These are phyloP conservation scores for Polyommatus icarus DNA, from an alignment of 2,888 invertebrate species.

Conservation along the genomic window DNA sequence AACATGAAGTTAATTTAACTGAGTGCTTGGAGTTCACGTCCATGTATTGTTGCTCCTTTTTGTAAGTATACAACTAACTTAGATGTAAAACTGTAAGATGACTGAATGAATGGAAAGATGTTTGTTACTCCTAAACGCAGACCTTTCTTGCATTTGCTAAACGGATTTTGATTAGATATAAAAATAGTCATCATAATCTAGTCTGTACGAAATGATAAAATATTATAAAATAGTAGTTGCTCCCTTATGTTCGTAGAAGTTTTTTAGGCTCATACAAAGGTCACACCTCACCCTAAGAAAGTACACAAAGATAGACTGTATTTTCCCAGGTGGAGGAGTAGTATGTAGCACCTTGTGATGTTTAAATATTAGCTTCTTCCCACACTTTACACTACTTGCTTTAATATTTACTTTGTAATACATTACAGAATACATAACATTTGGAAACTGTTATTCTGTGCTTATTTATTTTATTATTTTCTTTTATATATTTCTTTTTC, in stretches of 20 bases:
- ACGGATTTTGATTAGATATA: not conserved
- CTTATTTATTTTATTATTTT: not conserved
- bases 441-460: not conserved
- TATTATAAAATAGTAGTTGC: not conserved
- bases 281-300: not conserved
- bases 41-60: slow-evolving; percentile 81
- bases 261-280: not conserved
- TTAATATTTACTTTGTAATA: not conserved
- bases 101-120: not conserved
- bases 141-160: slow-evolving; percentile 17
- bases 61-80: slow-evolving; percentile 62
- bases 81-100: slow-evolving; percentile 23
- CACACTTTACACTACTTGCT: not conserved
- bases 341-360: not conserved
- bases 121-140: slow-evolving; percentile 26
- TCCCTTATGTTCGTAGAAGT: not conserved
- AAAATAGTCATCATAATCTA: no score
- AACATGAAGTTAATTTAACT: slow-evolving; percentile 42
- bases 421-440: not conserved
- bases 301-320: not conserved
- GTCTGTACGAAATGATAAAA: no score
- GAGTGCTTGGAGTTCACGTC: slow-evolving; percentile 55
- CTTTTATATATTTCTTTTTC: not conserved
- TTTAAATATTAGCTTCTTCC: not conserved
- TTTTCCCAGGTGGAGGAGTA: no score